phyloP scores from a whole-genome alignment of 1,140 invertebrate species.

The Eubasilissa regina region DNA sequence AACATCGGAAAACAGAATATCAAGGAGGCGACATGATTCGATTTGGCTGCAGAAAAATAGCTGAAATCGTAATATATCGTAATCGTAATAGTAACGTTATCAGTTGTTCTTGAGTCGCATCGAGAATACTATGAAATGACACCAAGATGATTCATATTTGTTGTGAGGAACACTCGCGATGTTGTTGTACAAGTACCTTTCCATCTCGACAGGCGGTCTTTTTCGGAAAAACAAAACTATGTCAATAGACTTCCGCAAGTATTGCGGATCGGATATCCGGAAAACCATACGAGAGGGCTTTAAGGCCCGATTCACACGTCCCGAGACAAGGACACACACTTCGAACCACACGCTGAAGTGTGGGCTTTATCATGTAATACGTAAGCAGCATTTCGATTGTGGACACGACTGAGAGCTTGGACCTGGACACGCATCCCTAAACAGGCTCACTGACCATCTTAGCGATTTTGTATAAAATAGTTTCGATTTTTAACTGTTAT shows the following conservation, averaged over 20 bases:
- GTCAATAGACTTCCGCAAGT: conserved; percentile 28
- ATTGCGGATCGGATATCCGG: conserved; percentile 36
- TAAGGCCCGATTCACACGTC: background rate
- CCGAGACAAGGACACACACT: conserved; percentile 2
- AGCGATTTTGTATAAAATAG: too few relatives aligned
- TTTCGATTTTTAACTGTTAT: too few relatives aligned
- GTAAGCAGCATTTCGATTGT: background rate
- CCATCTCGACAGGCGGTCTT: background rate
- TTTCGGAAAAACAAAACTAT: conserved; percentile 25
- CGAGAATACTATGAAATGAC: background rate
- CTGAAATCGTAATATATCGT: too few relatives aligned
- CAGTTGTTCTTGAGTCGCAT: too few relatives aligned
- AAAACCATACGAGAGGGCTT: background rate
- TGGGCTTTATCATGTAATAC: background rate
- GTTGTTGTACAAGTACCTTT: background rate
- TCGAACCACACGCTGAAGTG: background rate
- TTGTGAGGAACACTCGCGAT: background rate
- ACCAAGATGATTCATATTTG: background rate
- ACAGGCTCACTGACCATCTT: too few relatives aligned
- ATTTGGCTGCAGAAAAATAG: too few relatives aligned
- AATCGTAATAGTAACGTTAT: too few relatives aligned
- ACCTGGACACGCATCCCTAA: too few relatives aligned
- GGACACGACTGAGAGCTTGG: too few relatives aligned
- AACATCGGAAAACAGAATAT: too few relatives aligned
- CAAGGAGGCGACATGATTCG: too few relatives aligned